Evolutionary conservation across 2,888 invertebrate genomes (phyloP), one percentile per base, ranked within the genome.

Genomic region (Cantharis nigra): DNA sequence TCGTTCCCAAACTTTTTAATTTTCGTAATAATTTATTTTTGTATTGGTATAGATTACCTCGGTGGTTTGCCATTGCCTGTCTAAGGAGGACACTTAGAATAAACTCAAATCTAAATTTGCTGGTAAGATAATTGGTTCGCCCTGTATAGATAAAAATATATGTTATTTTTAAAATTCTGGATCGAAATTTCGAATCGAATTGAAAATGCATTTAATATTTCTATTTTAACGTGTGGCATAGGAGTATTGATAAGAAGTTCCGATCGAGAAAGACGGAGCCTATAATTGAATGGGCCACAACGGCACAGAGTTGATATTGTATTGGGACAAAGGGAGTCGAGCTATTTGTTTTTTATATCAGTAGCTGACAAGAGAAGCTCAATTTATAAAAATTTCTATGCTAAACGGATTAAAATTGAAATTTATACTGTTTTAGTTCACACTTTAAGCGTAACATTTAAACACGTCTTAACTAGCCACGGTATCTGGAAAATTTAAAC

Each of bases 271-370:
- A 76, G 75, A 78, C 77, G 79, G 78, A 77, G 76, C 78, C 80
- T 77, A 80, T 82, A 83, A 83, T 83, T 83, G 82, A 83, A 84
- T 81, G 81, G 82, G 80, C 80, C 81, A 80, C 81, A 81, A 79
- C 80, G 80, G 80, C 79, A 79, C 78, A 76, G 78, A 76, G 79
- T 81, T 80, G 81, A 87, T 88, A 88, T 88, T 88, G 88, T 86
- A 82, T 85, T 87, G 88, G 88, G 88, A 87, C 87, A 83, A 82
- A 83, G 88, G 87, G 88, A 87, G 86, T 83, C 77, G 78, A 83
- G 83, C 85, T 85, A 86, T 87, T 86, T 87, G 85, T 86, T 86
- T 85, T 84, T 83, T 84, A 82, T 83, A 83, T 83, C 82, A 82
- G 81, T 82, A 83, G 82, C 82, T 82, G 82, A 83, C 82, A 81